Evolutionary conservation across 2,888 invertebrate genomes (phyloP).

Genomic region (Ornithoptera alexandrae): DNA sequence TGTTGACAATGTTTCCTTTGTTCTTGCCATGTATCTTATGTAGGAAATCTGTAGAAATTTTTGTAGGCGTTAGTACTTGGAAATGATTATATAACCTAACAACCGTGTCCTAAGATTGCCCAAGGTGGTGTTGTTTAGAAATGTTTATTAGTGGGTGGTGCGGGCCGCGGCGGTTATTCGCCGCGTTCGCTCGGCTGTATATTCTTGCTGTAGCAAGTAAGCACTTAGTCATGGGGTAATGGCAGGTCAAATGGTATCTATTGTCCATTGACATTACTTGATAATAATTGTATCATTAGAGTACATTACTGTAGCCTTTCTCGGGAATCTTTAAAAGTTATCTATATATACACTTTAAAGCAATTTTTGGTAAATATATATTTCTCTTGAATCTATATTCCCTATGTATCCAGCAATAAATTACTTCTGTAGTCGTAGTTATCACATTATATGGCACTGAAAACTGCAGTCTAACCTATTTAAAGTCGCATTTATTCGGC

Average conservation of each 20-base stretch:
- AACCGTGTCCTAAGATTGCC: conserved; percentile 74
- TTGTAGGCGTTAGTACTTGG: conserved; percentile 74
- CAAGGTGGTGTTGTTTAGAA: conserved; percentile 71
- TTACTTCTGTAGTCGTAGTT: conserved; percentile 75
- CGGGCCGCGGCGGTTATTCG: conserved; percentile 59
- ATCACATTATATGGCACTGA: conserved; percentile 65
- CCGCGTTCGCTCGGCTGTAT: conserved; percentile 65
- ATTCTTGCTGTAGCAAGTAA: conserved; percentile 76
- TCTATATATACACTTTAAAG: conserved; percentile 75
- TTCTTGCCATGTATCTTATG: conserved; percentile 78
- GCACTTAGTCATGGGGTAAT: conserved; percentile 71
- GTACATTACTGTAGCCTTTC: conserved; percentile 80
- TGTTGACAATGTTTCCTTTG: conserved; percentile 70
- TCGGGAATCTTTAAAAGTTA: conserved; percentile 77
- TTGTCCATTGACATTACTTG: conserved; percentile 79
- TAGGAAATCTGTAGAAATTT: conserved; percentile 73
- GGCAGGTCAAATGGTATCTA: conserved; percentile 78
- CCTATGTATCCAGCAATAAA: conserved; percentile 80
- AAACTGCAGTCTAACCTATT: conserved; percentile 28
- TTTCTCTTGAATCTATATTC: conserved; percentile 79
- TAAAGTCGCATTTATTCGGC: conserved; percentile 14
- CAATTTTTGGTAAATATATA: conserved; percentile 76
- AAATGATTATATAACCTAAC: conserved; percentile 67
- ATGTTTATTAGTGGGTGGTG: conserved; percentile 67
- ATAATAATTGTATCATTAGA: conserved; percentile 81